phyloP scores from a whole-genome alignment of 37 sponge, comb jelly and placozoan species.

The Chondrosia reniformis region DNA sequence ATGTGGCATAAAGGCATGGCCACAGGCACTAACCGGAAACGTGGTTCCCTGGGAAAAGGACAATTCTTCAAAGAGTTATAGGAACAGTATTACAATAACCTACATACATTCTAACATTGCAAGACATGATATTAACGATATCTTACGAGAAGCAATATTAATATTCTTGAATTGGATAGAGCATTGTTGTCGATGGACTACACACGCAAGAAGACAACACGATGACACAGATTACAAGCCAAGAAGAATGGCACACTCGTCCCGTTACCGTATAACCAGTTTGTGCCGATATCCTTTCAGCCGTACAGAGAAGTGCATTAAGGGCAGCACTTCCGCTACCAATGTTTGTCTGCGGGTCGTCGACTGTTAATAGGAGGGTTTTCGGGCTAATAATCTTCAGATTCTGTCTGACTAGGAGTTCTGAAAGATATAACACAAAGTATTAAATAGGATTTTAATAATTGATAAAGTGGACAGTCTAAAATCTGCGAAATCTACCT shows the following conservation, averaged over 20 bases:
- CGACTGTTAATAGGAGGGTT: slow-evolving; percentile 60
- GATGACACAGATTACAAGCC: neutral
- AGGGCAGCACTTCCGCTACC: slow-evolving; percentile 78
- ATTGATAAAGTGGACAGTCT: neutral
- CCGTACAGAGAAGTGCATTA: slow-evolving; percentile 71
- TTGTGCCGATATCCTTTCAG: slow-evolving; percentile 55
- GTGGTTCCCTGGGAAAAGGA: slow-evolving; percentile 43
- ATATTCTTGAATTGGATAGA: slow-evolving; percentile 43
- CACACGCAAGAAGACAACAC: neutral
- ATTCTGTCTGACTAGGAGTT: slow-evolving; percentile 60
- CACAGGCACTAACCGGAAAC: slow-evolving; percentile 71
- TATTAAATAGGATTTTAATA: neutral
- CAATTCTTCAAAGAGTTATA: neutral
- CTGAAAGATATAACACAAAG: slow-evolving; percentile 13
- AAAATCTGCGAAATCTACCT: slow-evolving; percentile 10
- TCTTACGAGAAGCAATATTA: slow-evolving; percentile 61
- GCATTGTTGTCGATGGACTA: slow-evolving; percentile 49
- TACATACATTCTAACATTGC: neutral
- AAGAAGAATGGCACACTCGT: neutral
- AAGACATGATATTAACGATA: neutral
- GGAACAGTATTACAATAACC: neutral
- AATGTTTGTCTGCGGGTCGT: slow-evolving; percentile 76
- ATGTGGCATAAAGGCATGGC: slow-evolving; percentile 71
- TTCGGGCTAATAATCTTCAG: slow-evolving; percentile 34
- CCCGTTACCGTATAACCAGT: slow-evolving; percentile 39